Percentiles rank a stretch among this genome's conserved stretches.
These are phyloP conservation scores for Phalacrocorax brasilianus DNA, from an alignment of 2,113 vertebrate genomes.

Conservation along the genomic window DNA sequence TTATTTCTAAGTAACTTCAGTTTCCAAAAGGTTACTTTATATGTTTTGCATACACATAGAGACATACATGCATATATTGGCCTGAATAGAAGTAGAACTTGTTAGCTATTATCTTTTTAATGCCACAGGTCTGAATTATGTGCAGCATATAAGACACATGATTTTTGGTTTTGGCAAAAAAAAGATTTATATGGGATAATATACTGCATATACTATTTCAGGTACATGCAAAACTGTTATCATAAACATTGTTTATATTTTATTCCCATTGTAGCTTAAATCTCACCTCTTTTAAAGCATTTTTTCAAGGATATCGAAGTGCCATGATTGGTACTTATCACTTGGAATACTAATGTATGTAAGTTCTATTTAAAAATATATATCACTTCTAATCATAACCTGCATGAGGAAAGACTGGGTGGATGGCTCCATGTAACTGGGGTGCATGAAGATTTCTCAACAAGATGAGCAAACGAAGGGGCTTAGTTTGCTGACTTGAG, in stretches of 20 bases:
- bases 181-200: background rate
- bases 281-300: background rate
- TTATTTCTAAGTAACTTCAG: background rate
- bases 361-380: background rate
- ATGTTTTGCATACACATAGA: background rate
- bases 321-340: background rate
- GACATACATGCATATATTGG: background rate
- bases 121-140: background rate
- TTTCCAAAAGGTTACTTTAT: background rate
- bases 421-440: background rate
- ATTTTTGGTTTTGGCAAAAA: background rate
- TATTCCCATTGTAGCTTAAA: background rate
- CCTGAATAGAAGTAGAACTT: background rate
- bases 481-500: conserved; percentile 10
- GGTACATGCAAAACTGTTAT: background rate
- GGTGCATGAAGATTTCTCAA: background rate
- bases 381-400: background rate
- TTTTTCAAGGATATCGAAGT: background rate
- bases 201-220: background rate
- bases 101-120: background rate
- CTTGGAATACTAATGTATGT: background rate
- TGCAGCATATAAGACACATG: background rate
- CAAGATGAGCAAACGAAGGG: background rate
- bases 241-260: background rate
- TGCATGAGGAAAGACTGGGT: background rate